These are phyloP conservation scores for Drosophila algonquin DNA, from an alignment of 2,888 invertebrate species.

Conservation along the genomic window DNA sequence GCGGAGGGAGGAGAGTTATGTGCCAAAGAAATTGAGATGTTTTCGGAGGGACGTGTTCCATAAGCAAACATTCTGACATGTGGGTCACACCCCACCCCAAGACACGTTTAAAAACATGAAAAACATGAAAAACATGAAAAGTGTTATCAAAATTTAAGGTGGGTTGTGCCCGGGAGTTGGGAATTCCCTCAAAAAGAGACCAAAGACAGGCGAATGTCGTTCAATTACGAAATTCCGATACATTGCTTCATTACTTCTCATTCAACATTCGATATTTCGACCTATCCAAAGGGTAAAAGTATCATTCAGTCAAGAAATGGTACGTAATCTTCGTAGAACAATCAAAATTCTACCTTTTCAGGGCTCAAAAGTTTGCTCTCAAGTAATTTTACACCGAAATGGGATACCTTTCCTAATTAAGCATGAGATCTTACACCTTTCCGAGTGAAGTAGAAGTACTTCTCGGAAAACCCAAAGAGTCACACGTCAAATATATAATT, in stretches of 20 bases:
- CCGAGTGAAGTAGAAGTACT: no score
- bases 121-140: neutral
- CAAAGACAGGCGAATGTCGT: no score
- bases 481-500: neutral
- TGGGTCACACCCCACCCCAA: slow-evolving; percentile 5
- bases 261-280: no score
- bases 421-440: neutral
- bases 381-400: no score
- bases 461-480: neutral
- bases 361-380: no score
- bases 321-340: no score
- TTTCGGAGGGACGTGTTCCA: slow-evolving; percentile 1
- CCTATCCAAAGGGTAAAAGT: no score
- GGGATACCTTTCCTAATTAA: neutral
- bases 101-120: neutral
- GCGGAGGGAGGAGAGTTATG: neutral
- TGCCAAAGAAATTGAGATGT: slow-evolving; percentile 32
- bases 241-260: no score
- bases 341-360: no score
- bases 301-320: no score
- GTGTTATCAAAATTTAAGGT: neutral
- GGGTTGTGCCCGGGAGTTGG: neutral
- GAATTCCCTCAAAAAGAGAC: neutral
- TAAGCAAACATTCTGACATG: slow-evolving; percentile 29
- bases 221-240: no score